Evolutionary conservation across 2,797 vertebrate species (phyloP), one percentile per base, ranked within the genome.

Genomic region (Telmatherina bonti): DNA sequence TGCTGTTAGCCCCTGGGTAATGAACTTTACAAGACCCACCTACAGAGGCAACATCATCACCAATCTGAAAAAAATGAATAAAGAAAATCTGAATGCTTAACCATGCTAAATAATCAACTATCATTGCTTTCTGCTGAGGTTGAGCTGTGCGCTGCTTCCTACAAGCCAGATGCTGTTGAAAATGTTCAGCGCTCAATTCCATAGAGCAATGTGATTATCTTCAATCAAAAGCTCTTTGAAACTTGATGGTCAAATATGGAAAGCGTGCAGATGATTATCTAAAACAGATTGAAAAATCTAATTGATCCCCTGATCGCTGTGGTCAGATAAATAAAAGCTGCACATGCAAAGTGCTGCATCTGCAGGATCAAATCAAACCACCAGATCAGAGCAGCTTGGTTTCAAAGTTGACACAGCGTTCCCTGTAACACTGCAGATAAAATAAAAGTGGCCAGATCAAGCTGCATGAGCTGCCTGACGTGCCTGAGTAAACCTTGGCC

Each of bases 361-460:
- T n/a, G 16, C 55, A 72, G 55, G 36, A 65, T 71, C 35, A 69
- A 10, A 78, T 47, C 47, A 49, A 76, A 29, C 53, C 31, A 41
- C 56, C 45, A 80, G 63, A 77, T 78, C 67, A 67, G 63, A 69
- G 57, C 58, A 45, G 74, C 75, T 77, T 56, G 0, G 6, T 43
- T 76, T 67, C 20, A 58, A 18, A 67, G 70, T 30, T 77, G 54
- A 75, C 53, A 64, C 59, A 67, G 35, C 72, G 43, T 49, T 72
- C 31, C 49, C 65, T 68, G 38, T 77, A 82, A 76, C 49, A 55
- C 57, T 76, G 66, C 22, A 66, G 62, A 79, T 77, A 29, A 54
- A 70, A 76, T 81, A 49, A 70, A 67, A 59, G 30, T 47, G 38
- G 52, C 31, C 41, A 70, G 10, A 64, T 56, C 67, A 24, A 36